Conservation (phyloP, 2,113 vertebrate genomes). For the Heterochromis multidens region DNA sequence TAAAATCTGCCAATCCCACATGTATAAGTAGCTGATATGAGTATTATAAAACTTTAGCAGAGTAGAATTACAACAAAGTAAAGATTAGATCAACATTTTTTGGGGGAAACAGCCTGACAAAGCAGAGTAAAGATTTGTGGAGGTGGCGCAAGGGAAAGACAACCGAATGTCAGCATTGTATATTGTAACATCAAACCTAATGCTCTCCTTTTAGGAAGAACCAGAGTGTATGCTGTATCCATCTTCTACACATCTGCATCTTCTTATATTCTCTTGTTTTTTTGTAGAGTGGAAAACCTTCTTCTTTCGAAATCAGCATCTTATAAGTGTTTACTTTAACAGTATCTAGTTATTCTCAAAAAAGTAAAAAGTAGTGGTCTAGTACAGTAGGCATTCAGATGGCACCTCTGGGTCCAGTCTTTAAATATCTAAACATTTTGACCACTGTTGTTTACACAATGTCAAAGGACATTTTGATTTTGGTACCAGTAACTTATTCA, state of each 20-base stretch:
- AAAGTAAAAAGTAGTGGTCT: background rate
- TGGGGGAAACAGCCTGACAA: background rate
- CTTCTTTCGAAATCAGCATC: background rate
- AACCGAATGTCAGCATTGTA: background rate
- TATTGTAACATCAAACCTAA: background rate
- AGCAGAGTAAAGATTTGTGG: fast-evolving
- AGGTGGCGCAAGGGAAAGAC: background rate
- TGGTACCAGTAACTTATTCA: background rate
- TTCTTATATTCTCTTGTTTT: background rate
- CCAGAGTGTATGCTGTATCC: background rate
- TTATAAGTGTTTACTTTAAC: background rate
- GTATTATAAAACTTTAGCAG: background rate
- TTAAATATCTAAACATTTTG: too few species aligned
- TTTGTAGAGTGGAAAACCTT: background rate
- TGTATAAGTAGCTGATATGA: background rate
- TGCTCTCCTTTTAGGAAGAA: background rate
- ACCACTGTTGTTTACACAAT: background rate
- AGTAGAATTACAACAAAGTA: background rate
- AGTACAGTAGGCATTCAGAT: background rate
- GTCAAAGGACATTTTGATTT: background rate
- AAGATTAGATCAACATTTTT: fast-evolving
- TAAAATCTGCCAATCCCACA: background rate
- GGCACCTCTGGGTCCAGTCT: too few species aligned
- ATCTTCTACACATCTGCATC: background rate
- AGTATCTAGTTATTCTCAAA: fast-evolving